These are phyloP conservation scores for Drosophila insularis DNA, from an alignment of 1,140 invertebrate genomes.

Conservation along the genomic window DNA sequence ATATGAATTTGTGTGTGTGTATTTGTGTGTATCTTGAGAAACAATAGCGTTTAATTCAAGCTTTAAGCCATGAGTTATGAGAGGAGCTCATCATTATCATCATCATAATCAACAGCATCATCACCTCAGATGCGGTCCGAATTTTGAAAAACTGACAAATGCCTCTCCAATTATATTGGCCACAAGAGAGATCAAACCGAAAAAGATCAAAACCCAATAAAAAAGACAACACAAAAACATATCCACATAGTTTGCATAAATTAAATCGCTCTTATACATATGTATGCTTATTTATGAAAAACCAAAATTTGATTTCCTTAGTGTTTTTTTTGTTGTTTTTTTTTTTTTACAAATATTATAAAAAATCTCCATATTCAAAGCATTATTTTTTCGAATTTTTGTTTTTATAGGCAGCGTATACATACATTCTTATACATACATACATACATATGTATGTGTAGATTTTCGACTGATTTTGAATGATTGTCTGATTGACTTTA, in stretches of 20 bases:
- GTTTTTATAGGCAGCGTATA: not conserved
- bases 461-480: conserved; percentile 36
- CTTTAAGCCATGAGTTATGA: conserved; percentile 63
- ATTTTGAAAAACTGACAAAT: conserved; percentile 25
- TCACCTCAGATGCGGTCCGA: conserved; percentile 34
- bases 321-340: conserved; percentile 3
- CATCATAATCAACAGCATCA: conserved; percentile 33
- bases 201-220: not conserved
- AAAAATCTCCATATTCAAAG: conserved; percentile 31
- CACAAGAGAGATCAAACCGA: conserved; percentile 5
- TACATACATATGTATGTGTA: not conserved
- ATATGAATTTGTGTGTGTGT: conserved; percentile 48
- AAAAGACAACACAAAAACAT: conserved; percentile 36
- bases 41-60: conserved; percentile 75
- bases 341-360: conserved; percentile 23
- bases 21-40: conserved; percentile 35
- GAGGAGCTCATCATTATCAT: conserved; percentile 50
- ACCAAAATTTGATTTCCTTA: conserved; percentile 52
- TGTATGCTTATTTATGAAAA: conserved; percentile 58
- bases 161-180: conserved; percentile 33
- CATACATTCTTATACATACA: not conserved
- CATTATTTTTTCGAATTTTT: not conserved
- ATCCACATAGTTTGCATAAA: conserved; percentile 72
- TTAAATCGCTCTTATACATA: conserved; percentile 44
- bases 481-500: conserved; percentile 51